A percentile compares a stretch with the other conserved stretches of the same genome.
Conservation (phyloP, 2,113 vertebrate species). For the Hipposideros armiger region DNA sequence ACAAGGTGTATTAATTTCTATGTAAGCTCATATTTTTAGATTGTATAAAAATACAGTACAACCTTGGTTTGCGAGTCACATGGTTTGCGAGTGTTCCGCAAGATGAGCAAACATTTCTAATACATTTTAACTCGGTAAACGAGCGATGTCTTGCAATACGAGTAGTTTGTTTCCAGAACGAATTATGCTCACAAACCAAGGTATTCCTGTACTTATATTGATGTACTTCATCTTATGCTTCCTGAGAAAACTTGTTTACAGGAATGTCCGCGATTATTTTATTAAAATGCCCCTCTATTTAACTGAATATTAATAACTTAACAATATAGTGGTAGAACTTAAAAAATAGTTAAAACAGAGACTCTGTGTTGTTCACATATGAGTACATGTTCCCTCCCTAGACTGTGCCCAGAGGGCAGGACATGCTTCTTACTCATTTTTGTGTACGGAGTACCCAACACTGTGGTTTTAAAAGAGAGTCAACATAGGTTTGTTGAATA, state of each 20-base stretch:
- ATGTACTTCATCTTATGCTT: not conserved
- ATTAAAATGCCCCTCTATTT: not conserved
- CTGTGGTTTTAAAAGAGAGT: not conserved
- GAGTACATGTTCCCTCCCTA: not conserved
- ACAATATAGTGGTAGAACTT: not conserved
- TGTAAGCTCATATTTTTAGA: not conserved
- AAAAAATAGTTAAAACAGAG: not conserved
- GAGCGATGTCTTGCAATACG: too few relatives aligned
- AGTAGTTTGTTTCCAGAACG: too few relatives aligned
- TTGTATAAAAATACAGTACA: not conserved
- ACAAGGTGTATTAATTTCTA: not conserved
- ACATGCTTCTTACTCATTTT: not conserved
- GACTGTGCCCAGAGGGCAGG: not conserved
- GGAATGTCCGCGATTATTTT: not conserved
- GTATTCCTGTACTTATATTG: not conserved
- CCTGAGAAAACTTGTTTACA: not conserved
- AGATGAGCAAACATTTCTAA: too few relatives aligned
- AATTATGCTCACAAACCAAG: too few relatives aligned
- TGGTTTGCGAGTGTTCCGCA: too few relatives aligned
- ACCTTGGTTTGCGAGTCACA: too few relatives aligned
- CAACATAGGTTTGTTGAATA: not conserved
- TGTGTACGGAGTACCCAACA: not conserved
- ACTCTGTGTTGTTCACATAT: not conserved
- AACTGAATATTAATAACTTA: constrained; percentile 16
- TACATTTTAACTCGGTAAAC: too few relatives aligned